Base-by-base conservation (phyloP, 2,113 vertebrate species). In the Euleptes europaea region DNA sequence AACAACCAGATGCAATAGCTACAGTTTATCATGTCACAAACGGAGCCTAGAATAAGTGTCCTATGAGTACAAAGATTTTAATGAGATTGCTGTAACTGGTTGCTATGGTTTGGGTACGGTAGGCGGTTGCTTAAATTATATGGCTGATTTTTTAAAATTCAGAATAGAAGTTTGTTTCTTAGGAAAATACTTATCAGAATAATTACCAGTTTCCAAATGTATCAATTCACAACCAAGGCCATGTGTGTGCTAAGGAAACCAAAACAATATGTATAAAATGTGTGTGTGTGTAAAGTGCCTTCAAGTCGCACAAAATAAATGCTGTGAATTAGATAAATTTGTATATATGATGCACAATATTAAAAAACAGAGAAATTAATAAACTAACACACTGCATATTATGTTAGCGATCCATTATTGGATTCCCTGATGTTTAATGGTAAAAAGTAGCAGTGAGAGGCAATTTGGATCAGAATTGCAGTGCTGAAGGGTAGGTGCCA, bases 61-160 rank as follows among this genome's bases (percentile, higher is more conserved):
- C 35, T 77, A 10, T 26, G 49, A 28, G 28, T 42, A 57, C 26
- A 69, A 70, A 77, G 54, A n/a, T 47, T 76, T 76, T 76, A 75
- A 51, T 51, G 44, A 38, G 23, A 51, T 76, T 75, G 49, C 17
- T 23, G 49, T 40, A 42, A 40, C 23, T 5, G 40, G 33, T 69
- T 84, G 73, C 60, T 49, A 49, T 75, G 63, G 82, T 66, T 84
- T 51, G 57, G 31, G 38, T 75, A 23, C 35, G 38, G 82, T 84
- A 77, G 73, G 65, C 19, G 73, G 9, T 31, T 54, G 47, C 63
- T 77, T 69, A 84, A 75, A 76, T 67, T 77, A 40, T 51, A 15
- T 31, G 15, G 10, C 19, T 60, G 17, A 44, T 40, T 38, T 44
- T 79, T 83, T 47, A 13, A 66, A 76, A 38, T 67, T 76, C 2